phyloP scores from a whole-genome alignment of 2,113 vertebrate species.

The Anhinga anhinga region DNA sequence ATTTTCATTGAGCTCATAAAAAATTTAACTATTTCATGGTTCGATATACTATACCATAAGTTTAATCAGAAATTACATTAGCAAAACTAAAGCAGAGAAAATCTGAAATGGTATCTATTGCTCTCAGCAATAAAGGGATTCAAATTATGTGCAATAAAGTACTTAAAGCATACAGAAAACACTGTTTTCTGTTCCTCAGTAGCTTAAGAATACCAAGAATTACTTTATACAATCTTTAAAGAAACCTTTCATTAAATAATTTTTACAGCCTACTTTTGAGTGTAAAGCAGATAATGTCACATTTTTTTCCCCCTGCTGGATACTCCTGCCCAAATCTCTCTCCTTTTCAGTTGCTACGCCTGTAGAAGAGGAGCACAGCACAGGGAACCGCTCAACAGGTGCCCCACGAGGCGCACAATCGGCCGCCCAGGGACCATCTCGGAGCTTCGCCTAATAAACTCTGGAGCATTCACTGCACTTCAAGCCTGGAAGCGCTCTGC shows the following conservation, averaged over 20 bases:
- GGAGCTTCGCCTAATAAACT: accelerated
- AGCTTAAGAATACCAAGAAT: background rate
- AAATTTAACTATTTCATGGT: slow-evolving; percentile 39
- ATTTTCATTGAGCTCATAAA: slow-evolving; percentile 41
- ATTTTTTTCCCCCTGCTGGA: background rate
- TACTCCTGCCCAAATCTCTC: background rate
- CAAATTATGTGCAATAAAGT: background rate
- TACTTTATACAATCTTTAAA: background rate
- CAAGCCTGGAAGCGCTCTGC: background rate
- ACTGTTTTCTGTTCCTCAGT: background rate
- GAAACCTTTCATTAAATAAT: background rate
- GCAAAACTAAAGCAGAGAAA: background rate
- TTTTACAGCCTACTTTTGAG: background rate
- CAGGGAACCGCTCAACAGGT: too few relatives aligned
- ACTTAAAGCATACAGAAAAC: background rate
- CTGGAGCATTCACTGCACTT: background rate
- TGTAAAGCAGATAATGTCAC: background rate
- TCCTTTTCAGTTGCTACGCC: background rate
- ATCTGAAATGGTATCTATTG: background rate
- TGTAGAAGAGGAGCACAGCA: background rate
- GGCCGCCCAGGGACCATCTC: accelerated
- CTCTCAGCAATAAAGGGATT: background rate
- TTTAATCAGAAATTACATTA: slow-evolving; percentile 29
- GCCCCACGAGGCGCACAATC: accelerated
- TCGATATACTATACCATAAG: background rate